Base-by-base conservation (phyloP, 2,797 vertebrate genomes). In the Liasis olivaceus region DNA sequence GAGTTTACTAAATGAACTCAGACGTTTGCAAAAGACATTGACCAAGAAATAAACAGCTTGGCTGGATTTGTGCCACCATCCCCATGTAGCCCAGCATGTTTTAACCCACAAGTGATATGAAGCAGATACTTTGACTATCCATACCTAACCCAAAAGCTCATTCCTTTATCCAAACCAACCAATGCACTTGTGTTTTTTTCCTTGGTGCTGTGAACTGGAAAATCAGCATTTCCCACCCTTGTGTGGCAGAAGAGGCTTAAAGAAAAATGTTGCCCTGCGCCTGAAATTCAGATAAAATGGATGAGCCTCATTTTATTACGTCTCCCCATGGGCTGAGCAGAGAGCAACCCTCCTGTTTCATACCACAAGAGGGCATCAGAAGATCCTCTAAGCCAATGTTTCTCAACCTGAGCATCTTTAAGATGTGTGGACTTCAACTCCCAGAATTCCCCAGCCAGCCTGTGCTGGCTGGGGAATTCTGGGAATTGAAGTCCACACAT, bases 311-410 rank as follows among this genome's bases (percentile, higher is more conserved):
- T 42, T 77, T 77, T 77, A 77, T 77, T 77, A 77, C 17, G 22
- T 42, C 22, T 77, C 94, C 42, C n/a, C 17, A 11, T 14, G 26
- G 42, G 62, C 0, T 51, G 42, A 90, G 93, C 77, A 54, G 69
- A 60, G 4, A 58, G 15, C 1, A 84, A 93, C 93, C 91, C 93
- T 96, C 87, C 92, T 15, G 47, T 93, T 60, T 97, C 92, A 87
- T 93, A 77, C 97, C 97, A 94, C 97, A 97, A 97, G 97, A 96
- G 96, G 94, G 96, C 94, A 95, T 91, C 96, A 94, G 90, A 93
- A 94, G 93, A 95, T 0, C 0, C 0, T 72, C 36, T 42, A 77
- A 42, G 72, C 7, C 7, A 77, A 77, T 7, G 11, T 42, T 77
- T 77, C 72, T 77, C 36, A 22, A 31, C 17, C 36, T 77, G 22